phyloP scores from a whole-genome alignment of 2,888 invertebrate genomes.

The Drosophila bunnanda region DNA sequence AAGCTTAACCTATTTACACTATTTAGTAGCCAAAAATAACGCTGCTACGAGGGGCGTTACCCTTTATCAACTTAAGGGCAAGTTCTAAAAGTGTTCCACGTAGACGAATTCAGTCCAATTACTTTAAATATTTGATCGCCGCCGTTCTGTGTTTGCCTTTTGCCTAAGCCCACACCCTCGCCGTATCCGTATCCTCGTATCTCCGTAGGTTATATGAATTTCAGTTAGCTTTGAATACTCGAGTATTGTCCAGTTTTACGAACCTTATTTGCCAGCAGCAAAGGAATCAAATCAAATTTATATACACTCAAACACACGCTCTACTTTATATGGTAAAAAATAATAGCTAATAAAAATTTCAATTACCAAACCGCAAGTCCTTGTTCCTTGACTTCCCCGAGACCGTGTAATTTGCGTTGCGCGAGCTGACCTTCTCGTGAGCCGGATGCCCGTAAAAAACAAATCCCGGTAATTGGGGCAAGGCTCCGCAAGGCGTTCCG shows the following conservation, averaged over 20 bases:
- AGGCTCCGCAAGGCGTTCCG: conserved; percentile 30
- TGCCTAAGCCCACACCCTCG: conserved; percentile 11
- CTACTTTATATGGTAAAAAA: conserved; percentile 55
- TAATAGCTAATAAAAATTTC: conserved; percentile 76
- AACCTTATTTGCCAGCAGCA: conserved; percentile 32
- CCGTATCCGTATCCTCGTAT: conserved; percentile 4
- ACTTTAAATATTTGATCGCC: conserved; percentile 64
- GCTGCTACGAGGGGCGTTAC: conserved; percentile 39
- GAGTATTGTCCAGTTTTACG: conserved; percentile 63
- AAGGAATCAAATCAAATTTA: conserved; percentile 67
- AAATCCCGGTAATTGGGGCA: conserved; percentile 63
- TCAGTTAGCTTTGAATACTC: conserved; percentile 70
- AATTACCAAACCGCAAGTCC: conserved; percentile 53
- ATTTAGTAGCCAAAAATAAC: conserved; percentile 59
- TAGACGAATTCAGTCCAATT: conserved; percentile 63
- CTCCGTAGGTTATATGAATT: conserved; percentile 74
- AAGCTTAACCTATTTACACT: conserved; percentile 53
- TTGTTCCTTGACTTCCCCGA: conserved; percentile 29
- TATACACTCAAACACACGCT: conserved; percentile 58
- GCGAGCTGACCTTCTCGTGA: conserved; percentile 72
- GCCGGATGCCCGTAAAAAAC: conserved; percentile 42
- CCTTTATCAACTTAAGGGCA: conserved; percentile 27
- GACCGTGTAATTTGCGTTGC: conserved; percentile 51
- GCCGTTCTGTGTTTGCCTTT: conserved; percentile 54
- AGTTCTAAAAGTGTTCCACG: conserved; percentile 47